Evolutionary conservation across 2,113 vertebrate species (phyloP).

Genomic region (Entelurus aequoreus): DNA sequence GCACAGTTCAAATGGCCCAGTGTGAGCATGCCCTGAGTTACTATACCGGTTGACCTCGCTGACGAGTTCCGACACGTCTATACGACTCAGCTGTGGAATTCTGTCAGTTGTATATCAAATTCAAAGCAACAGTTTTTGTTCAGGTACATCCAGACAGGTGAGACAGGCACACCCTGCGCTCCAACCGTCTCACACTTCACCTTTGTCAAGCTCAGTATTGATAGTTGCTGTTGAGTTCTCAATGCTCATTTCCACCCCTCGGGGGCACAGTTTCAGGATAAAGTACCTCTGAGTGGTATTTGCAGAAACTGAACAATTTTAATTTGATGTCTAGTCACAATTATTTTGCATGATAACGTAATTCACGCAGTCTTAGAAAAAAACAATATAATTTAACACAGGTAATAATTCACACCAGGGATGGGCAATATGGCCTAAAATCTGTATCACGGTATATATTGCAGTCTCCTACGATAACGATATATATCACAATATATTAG

Average conservation of each 20-base stretch:
- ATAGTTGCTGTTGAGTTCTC: slow-evolving; percentile 19
- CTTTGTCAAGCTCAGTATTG: slow-evolving; percentile 36
- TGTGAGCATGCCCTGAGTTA: not conserved
- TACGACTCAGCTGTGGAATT: slow-evolving; percentile 22
- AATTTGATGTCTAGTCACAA: no score
- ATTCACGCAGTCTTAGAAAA: no score
- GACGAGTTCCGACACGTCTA: slow-evolving; percentile 32
- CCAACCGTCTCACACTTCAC: slow-evolving; percentile 45
- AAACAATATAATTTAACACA: no score
- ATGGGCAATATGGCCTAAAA: no score
- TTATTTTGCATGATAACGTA: no score
- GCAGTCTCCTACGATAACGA: no score
- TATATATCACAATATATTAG: no score
- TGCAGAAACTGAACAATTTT: not conserved
- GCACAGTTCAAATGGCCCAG: no score
- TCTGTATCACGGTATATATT: no score
- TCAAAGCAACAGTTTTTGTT: slow-evolving; percentile 35
- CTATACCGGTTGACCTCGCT: not conserved
- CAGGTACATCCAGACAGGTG: slow-evolving; percentile 44
- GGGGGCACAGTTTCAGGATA: slow-evolving; percentile 21
- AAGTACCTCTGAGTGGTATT: not conserved
- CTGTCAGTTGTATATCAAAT: slow-evolving; percentile 31
- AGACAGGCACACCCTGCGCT: slow-evolving; percentile 53
- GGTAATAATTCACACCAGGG: no score
- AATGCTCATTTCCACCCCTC: slow-evolving; percentile 17